Percentiles rank a stretch among this genome's conserved stretches.
These are phyloP conservation scores for Acanthochromis polyacanthus DNA, from an alignment of 2,113 vertebrate species.

Conservation along the genomic window DNA sequence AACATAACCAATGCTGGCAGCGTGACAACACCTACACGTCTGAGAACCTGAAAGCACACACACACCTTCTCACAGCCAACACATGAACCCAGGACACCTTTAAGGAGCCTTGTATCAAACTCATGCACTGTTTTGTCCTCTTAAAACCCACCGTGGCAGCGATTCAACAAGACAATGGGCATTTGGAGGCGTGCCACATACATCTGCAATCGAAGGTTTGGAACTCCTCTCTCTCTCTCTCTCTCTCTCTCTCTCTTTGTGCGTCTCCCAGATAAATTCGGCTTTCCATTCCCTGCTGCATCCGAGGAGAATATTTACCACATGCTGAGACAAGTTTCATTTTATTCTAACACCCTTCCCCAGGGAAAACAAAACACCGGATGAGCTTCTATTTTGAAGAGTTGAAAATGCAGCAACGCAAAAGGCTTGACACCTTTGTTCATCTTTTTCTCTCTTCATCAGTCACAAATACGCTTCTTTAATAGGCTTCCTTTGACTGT, in stretches of 20 bases:
- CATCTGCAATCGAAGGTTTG: conserved; percentile 35
- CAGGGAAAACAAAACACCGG: conserved; percentile 70
- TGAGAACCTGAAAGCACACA: conserved; percentile 48
- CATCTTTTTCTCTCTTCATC: conserved; percentile 56
- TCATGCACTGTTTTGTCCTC: background rate
- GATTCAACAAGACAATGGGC: conserved; percentile 39
- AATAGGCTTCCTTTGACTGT: conserved; percentile 68
- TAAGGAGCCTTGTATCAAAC: conserved; percentile 16
- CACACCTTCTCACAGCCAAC: conserved; percentile 13
- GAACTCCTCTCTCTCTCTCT: conserved; percentile 6
- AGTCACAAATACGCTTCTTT: conserved; percentile 52
- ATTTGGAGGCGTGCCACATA: conserved; percentile 55
- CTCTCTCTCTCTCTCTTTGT: background rate
- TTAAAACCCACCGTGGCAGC: background rate
- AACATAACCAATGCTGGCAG: conserved; percentile 79
- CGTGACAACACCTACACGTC: conserved; percentile 69
- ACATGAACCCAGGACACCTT: conserved; percentile 33
- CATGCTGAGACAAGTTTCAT: conserved; percentile 77
- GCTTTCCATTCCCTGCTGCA: conserved; percentile 43
- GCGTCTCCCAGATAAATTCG: conserved; percentile 43
- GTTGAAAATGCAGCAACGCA: conserved; percentile 58
- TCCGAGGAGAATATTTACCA: conserved; percentile 69
- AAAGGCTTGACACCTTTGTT: conserved; percentile 72
- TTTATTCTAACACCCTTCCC: conserved; percentile 68
- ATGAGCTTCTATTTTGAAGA: conserved; percentile 72